Base-by-base conservation (phyloP, 2,797 vertebrate species). In the Aulostomus chinensis region DNA sequence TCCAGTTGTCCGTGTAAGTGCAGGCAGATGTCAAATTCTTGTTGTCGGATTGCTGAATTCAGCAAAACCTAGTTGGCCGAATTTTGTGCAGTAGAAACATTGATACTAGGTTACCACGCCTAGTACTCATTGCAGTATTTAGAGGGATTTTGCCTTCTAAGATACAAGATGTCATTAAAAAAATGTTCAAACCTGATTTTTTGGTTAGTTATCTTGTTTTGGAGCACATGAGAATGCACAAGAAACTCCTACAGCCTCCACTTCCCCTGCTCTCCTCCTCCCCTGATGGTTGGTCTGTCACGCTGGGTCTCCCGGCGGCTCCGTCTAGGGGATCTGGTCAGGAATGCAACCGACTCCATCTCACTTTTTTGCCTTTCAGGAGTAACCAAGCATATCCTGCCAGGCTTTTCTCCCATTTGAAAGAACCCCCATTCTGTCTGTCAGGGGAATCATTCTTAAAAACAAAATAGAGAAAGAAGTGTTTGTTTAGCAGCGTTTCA, bases 301-400 rank as follows among this genome's bases (percentile, higher is more conserved):
- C 17, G 12, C 15, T 38, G 13, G 29, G 33, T 22, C 24, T 46
- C 56, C 34, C 4, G 4, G 18, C 18, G 31, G 26, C 31, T 70
- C 29, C 40, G 20, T 58, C 39, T 61, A 65, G 70, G 52, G 64
- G 58, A 78, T 66, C 53, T 48, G 28, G 25, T 4, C 47, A 73
- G 71, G 75, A 86, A 80, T 58, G 72, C 46, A 39, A 39, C 65
- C 8, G 1, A 52, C 25, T 7, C 32, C 58, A 38, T 53, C 42
- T 74, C 58, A 15, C 29, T 67, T 58, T 71, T 61, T 74, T 50
- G 58, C 62, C 51, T 83, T 71, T 80, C 52, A 67, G 60, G 43
- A 39, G 50, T 48, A 71, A 73, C 70, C 74, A 59, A 70, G 68
- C 70, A 58, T 72, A 54, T 67, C 72, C 62, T 38, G 39, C 46